Percentiles rank a stretch among this genome's conserved stretches.
phyloP scores from a whole-genome alignment of 2,888 invertebrate species.

The Pristionchus maxplancki region DNA sequence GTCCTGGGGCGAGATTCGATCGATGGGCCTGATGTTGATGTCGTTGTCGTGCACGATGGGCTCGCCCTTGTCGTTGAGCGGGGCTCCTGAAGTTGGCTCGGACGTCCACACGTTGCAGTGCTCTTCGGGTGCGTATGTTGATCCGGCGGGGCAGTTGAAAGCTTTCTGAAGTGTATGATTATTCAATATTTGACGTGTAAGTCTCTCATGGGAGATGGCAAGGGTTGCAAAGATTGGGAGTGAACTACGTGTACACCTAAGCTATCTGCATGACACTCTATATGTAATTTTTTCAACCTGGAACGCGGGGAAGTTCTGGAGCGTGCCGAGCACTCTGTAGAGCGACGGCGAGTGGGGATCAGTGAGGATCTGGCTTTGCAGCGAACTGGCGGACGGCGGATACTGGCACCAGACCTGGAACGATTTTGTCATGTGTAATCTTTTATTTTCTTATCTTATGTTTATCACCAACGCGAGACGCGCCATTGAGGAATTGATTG shows the following conservation, averaged over 20 bases:
- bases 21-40: slow-evolving; percentile 57
- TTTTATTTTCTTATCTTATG: too few species aligned
- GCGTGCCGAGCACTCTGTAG: slow-evolving; percentile 70
- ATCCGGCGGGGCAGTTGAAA: slow-evolving; percentile 71
- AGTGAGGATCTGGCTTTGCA: slow-evolving; percentile 63
- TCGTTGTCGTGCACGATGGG: slow-evolving; percentile 56
- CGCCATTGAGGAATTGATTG: too few species aligned
- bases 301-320: slow-evolving; percentile 76
- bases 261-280: too few species aligned
- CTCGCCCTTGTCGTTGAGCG: slow-evolving; percentile 49
- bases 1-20: slow-evolving; percentile 56
- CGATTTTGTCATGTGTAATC: not conserved
- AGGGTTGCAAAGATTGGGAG: not conserved
- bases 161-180: slow-evolving; percentile 57
- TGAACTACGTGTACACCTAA: too few species aligned
- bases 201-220: too few species aligned
- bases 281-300: slow-evolving; percentile 50
- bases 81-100: slow-evolving; percentile 49
- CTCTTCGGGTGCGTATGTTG: slow-evolving; percentile 64
- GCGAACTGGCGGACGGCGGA: slow-evolving; percentile 55
- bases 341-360: slow-evolving; percentile 73
- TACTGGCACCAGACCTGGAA: slow-evolving; percentile 70
- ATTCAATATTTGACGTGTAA: too few species aligned
- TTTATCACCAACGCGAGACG: too few species aligned
- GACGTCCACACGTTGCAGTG: slow-evolving; percentile 74